These are phyloP conservation scores for Silvanus unidentatus DNA, from an alignment of 2,888 invertebrate genomes.

Conservation along the genomic window DNA sequence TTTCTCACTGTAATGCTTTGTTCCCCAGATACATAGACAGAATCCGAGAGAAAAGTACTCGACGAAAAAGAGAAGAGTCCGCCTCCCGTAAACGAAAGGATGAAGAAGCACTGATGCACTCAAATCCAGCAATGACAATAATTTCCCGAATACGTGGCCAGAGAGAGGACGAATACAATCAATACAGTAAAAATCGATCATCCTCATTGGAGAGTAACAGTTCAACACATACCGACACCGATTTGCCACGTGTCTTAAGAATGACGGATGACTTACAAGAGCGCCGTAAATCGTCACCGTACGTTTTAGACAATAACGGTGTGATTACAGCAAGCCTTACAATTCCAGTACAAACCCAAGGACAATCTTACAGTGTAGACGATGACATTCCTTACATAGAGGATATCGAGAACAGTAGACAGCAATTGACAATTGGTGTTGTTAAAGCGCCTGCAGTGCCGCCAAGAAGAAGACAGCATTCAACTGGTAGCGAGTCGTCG, in stretches of 20 bases:
- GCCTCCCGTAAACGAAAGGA: constrained; percentile 38
- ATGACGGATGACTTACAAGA: constrained; percentile 28
- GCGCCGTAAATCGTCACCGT: constrained; percentile 58
- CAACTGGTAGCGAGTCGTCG: constrained; percentile 49
- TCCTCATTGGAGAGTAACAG: constrained; percentile 43
- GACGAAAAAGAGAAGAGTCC: constrained; percentile 52
- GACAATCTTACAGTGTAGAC: constrained; percentile 52
- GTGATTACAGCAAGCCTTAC: constrained; percentile 76
- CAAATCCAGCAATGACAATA: constrained; percentile 52
- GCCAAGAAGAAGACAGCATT: constrained; percentile 49
- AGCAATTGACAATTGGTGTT: constrained; percentile 42
- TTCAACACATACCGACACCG: constrained; percentile 53
- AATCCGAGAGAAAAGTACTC: constrained; percentile 42
- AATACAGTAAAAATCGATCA: constrained; percentile 40
- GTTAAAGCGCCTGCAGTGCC: constrained; percentile 37
- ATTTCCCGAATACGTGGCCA: constrained; percentile 49
- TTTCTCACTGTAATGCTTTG: too few species aligned
- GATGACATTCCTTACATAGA: constrained; percentile 67
- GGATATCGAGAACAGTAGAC: constrained; percentile 45
- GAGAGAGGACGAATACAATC: constrained; percentile 40
- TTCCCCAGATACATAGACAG: constrained; percentile 45
- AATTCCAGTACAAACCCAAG: constrained; percentile 54
- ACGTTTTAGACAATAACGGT: constrained; percentile 52
- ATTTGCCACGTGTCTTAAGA: constrained; percentile 41
- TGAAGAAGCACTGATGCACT: constrained; percentile 40